phyloP scores from a whole-genome alignment of 2,797 vertebrate species.

The Sebastes vulpes region DNA sequence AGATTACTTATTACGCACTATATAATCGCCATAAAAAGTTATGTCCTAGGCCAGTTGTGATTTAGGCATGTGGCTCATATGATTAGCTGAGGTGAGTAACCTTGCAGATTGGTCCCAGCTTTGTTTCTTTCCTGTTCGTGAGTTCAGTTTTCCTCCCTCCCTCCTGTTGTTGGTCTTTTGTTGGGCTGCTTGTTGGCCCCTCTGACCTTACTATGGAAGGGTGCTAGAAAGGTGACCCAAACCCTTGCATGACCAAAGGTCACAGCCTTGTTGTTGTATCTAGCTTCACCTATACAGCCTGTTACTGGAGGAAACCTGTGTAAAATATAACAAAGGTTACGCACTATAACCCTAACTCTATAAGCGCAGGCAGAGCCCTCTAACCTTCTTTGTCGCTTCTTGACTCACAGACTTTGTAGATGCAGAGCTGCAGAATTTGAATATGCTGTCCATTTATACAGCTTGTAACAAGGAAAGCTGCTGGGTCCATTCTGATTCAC shows the following conservation, averaged over 20 bases:
- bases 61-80: not conserved
- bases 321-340: slow-evolving; percentile 10
- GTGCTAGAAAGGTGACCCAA: not conserved
- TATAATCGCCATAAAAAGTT: not conserved
- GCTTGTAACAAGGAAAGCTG: not conserved
- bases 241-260: slow-evolving; percentile 18
- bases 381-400: not conserved
- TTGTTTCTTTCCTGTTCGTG: not conserved
- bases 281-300: not conserved
- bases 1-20: not conserved
- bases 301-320: not conserved
- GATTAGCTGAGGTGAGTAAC: not conserved
- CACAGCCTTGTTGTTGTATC: slow-evolving; percentile 1
- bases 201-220: not conserved
- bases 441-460: not conserved
- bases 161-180: slow-evolving; percentile 20
- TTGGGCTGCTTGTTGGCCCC: not conserved
- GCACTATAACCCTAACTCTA: not conserved
- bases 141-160: not conserved
- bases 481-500: slow-evolving; percentile 7
- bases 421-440: not conserved
- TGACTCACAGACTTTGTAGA: not conserved
- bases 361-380: not conserved
- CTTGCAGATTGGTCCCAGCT: not conserved
- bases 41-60: not conserved